phyloP scores from a whole-genome alignment of 2,113 vertebrate species.

The Callaeas wilsoni region DNA sequence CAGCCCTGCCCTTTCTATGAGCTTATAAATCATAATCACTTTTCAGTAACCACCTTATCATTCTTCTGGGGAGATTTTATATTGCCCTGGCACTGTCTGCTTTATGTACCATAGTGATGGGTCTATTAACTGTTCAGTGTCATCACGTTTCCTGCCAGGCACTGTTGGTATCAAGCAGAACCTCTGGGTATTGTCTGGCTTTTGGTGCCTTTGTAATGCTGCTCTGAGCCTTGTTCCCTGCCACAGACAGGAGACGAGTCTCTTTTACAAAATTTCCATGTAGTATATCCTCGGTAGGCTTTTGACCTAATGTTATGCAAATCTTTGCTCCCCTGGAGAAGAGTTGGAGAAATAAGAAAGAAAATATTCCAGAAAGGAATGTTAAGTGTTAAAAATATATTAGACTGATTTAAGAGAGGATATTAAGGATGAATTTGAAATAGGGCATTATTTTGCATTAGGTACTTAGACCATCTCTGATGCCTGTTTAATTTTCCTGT shows the following conservation, averaged over 20 bases:
- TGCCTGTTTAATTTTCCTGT: constrained; percentile 15
- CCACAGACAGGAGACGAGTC: background rate
- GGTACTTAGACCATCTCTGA: background rate
- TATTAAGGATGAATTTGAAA: constrained; percentile 5
- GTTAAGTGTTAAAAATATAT: background rate
- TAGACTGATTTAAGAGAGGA: background rate
- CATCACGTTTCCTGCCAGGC: background rate
- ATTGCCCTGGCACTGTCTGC: background rate
- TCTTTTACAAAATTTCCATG: background rate
- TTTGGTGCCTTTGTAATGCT: background rate
- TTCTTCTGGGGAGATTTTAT: background rate
- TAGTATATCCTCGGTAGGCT: background rate
- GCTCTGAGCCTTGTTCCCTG: background rate
- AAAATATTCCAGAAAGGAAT: constrained; percentile 37
- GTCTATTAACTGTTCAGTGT: background rate
- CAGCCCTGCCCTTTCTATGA: background rate
- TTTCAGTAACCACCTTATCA: background rate
- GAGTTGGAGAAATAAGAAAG: background rate
- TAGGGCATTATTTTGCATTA: background rate
- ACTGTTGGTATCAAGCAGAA: background rate
- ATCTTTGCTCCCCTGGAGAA: background rate
- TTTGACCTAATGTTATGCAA: constrained; percentile 20
- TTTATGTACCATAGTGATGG: background rate
- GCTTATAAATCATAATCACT: background rate
- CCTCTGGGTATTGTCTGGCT: background rate